Base-by-base conservation (phyloP, 2,888 invertebrate species). In the Sturmia bella region DNA sequence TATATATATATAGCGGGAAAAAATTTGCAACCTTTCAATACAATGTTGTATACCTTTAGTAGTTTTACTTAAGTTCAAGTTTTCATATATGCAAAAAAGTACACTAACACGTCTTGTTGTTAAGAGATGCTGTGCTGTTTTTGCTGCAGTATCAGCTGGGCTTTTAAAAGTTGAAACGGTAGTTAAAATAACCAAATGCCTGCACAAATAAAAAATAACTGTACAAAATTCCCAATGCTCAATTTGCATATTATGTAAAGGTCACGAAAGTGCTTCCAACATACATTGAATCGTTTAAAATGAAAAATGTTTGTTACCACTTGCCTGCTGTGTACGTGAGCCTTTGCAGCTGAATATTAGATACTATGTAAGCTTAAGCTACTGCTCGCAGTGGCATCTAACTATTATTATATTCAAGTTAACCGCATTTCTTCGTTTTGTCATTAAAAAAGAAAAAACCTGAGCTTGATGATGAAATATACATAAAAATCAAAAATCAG, bases 161-260 rank as follows among this genome's bases (percentile, higher is more conserved):
- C 54, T 45, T 41, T n/a, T 17, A 74, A 11, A 0, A 17, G 13
- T 27, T 15, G 54, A 13, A 54, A 32, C 66, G 15, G 41, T 37
- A 72, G 52, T 76, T 15, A 76, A 68, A 70, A 57, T 48, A 63
- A 76, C 48, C 59, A 64, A 66, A 70, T 76, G 70, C 64, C 56
- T 66, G 52, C n/a, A 43, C n/a, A n/a, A n/a, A n/a, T n/a, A n/a
- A n/a, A n/a, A n/a, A 68, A 69, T 64, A 52, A 70, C 74, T 52
- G 48, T 63, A 17, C 48, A 19, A 69, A 74, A 77, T 78, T 74
- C 78, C 74, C 81, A 17, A 43, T 64, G 77, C 81, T 82, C 78
- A 78, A 78, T 82, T 82, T 78, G 77, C 81, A 82, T 82, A 77
- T 48, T 69, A 74, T 68, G 63, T 52, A 70, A 59, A 54, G 19